phyloP scores from a whole-genome alignment of 2,797 vertebrate species.

The Myotis vivesi region DNA sequence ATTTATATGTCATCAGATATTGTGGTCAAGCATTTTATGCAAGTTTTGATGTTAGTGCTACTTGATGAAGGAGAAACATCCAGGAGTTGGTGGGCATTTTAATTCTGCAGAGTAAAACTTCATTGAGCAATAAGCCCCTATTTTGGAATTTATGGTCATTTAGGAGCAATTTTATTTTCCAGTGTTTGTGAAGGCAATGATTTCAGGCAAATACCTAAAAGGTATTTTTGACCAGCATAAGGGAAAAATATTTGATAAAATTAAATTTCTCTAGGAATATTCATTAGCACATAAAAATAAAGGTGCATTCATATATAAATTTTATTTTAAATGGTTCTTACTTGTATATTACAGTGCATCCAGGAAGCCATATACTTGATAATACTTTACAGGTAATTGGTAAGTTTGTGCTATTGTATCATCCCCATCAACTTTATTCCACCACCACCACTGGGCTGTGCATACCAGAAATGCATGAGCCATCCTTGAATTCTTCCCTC shows the following conservation, averaged over 20 bases:
- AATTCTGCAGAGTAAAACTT: neutral
- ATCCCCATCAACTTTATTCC: neutral
- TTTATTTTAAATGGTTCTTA: neutral
- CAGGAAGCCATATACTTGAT: neutral
- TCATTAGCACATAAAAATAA: neutral
- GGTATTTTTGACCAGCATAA: neutral
- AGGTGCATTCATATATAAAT: neutral
- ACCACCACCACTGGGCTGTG: neutral
- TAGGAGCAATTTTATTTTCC: neutral
- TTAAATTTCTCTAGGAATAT: neutral
- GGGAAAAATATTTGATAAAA: neutral
- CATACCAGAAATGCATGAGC: neutral
- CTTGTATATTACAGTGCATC: neutral
- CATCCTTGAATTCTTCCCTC: neutral
- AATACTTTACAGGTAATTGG: neutral
- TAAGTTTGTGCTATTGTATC: neutral
- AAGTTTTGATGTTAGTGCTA: neutral
- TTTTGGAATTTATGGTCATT: conserved; percentile 1
- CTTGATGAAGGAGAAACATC: neutral
- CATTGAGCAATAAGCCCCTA: neutral
- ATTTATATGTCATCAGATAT: neutral
- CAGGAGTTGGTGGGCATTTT: neutral
- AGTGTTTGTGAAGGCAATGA: neutral
- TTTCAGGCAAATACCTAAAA: conserved; percentile 24
- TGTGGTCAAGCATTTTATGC: neutral